phyloP scores from a whole-genome alignment of 1,140 invertebrate species.

The Kradibia gibbosae region DNA sequence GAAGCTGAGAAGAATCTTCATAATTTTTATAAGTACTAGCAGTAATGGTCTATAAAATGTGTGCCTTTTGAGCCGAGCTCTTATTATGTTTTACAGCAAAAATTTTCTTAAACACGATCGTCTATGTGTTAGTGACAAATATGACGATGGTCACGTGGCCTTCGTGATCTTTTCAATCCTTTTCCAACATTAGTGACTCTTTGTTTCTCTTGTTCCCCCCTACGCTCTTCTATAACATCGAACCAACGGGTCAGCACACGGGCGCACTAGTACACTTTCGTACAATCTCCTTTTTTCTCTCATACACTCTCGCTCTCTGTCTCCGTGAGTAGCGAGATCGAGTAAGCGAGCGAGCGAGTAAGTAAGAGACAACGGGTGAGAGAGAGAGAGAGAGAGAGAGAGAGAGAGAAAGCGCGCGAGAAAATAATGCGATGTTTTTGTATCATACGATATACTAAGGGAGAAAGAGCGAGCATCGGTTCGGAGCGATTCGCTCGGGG shows the following conservation, averaged over 20 bases:
- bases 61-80: neutral
- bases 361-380: slow-evolving; percentile 53
- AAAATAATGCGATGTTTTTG: slow-evolving; percentile 71
- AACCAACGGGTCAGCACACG: no score
- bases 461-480: slow-evolving; percentile 61
- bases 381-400: slow-evolving; percentile 52
- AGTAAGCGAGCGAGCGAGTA: slow-evolving; percentile 30
- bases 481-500: slow-evolving; percentile 57
- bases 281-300: slow-evolving; percentile 49
- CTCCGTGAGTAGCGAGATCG: slow-evolving; percentile 26
- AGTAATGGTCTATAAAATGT: neutral
- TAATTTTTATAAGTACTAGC: no score
- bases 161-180: slow-evolving; percentile 52
- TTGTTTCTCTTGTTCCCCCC: no score
- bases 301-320: slow-evolving; percentile 51
- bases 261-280: neutral
- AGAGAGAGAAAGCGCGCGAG: slow-evolving; percentile 53
- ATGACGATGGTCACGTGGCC: slow-evolving; percentile 68
- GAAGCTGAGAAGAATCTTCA: no score
- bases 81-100: slow-evolving; percentile 19
- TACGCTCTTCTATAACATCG: no score
- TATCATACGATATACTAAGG: slow-evolving; percentile 68
- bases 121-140: slow-evolving; percentile 47
- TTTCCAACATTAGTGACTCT: slow-evolving; percentile 12
- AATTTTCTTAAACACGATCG: neutral